These are phyloP conservation scores for Bombus huntii DNA, from an alignment of 1,140 invertebrate species.

Conservation along the genomic window DNA sequence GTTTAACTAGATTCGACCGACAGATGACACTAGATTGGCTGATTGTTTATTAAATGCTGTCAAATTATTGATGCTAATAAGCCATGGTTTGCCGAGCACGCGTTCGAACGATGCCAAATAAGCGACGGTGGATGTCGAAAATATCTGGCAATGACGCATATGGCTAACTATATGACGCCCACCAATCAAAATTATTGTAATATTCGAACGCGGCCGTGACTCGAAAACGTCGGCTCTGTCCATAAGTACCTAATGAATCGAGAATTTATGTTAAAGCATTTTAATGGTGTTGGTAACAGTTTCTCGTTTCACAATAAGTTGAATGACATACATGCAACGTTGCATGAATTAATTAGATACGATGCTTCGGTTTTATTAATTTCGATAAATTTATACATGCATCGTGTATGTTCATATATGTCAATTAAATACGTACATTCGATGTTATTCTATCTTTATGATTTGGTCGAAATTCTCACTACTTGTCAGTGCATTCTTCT, in stretches of 20 bases:
- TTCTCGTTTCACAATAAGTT: neutral
- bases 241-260: constrained; percentile 31
- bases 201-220: constrained; percentile 9
- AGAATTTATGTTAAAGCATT: neutral
- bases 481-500: too few relatives aligned
- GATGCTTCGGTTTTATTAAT: neutral
- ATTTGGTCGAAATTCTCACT: neutral
- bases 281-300: neutral
- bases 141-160: neutral
- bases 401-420: neutral
- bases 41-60: constrained; percentile 43
- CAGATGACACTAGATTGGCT: constrained; percentile 13
- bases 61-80: constrained; percentile 53
- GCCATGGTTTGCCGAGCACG: constrained; percentile 16
- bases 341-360: neutral
- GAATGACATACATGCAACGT: neutral
- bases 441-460: neutral
- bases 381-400: neutral
- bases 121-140: constrained; percentile 44
- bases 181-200: constrained; percentile 48
- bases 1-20: constrained; percentile 8
- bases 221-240: constrained; percentile 2
- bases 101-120: constrained; percentile 20
- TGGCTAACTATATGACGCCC: constrained; percentile 13
- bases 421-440: neutral